A percentile compares a stretch with the other conserved stretches of the same genome.
These are phyloP conservation scores for Drosophila azteca DNA, from an alignment of 1,140 invertebrate species.

Conservation along the genomic window DNA sequence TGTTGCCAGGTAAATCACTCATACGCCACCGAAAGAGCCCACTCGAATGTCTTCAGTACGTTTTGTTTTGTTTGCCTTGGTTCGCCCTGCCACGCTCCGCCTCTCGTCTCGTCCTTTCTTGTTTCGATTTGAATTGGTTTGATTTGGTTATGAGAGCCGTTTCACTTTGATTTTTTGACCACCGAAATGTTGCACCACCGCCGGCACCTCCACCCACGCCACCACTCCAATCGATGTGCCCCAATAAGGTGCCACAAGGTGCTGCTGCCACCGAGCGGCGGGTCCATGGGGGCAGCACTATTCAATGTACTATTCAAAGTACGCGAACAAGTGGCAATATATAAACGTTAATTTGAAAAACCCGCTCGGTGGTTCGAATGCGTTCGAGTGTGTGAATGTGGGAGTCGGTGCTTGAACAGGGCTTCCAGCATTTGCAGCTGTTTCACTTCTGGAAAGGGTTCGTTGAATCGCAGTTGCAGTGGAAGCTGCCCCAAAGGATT, in stretches of 20 bases:
- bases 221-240: no score
- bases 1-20: constrained; percentile 59
- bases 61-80: constrained; percentile 37
- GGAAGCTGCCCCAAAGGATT: no score
- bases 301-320: background rate
- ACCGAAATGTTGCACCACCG: constrained; percentile 24
- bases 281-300: background rate
- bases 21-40: constrained; percentile 58
- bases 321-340: constrained; percentile 3
- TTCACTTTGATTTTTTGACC: constrained; percentile 49
- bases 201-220: no score
- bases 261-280: constrained; percentile 2
- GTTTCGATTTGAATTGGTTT: constrained; percentile 15
- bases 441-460: no score
- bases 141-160: constrained; percentile 37
- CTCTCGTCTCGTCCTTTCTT: constrained; percentile 2
- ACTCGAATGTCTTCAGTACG: constrained; percentile 52
- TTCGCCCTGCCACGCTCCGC: background rate
- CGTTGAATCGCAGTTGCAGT: no score
- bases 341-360: constrained; percentile 1
- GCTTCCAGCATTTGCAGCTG: no score
- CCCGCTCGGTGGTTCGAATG: background rate
- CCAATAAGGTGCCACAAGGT: background rate
- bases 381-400: background rate
- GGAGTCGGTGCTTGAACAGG: no score